phyloP scores from a whole-genome alignment of 2,888 invertebrate genomes.

The Mechanitis messenoides region DNA sequence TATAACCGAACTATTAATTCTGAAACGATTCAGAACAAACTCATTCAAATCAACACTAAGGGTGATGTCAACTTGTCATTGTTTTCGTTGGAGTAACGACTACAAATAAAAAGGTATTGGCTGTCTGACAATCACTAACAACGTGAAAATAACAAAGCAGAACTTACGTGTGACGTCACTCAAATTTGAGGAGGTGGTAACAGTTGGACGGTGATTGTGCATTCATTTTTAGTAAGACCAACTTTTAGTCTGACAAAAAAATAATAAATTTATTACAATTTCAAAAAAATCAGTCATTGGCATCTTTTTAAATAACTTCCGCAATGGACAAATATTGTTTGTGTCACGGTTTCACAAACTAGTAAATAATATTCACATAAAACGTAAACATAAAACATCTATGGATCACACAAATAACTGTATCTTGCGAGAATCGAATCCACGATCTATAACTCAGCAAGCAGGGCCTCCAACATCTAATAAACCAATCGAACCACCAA shows the following conservation, averaged over 20 bases:
- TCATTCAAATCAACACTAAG: slow-evolving; percentile 23
- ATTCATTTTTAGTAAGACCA: too few relatives aligned
- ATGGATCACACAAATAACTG: neutral
- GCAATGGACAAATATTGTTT: too few relatives aligned
- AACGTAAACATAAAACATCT: too few relatives aligned
- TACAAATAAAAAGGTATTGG: slow-evolving; percentile 40
- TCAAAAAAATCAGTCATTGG: too few relatives aligned
- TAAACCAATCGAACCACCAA: too few relatives aligned
- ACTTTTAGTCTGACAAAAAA: too few relatives aligned
- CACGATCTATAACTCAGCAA: too few relatives aligned
- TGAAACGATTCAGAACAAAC: slow-evolving; percentile 10
- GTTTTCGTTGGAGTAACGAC: slow-evolving; percentile 38
- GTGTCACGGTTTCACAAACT: too few relatives aligned
- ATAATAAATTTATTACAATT: neutral
- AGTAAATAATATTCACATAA: too few relatives aligned
- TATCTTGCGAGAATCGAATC: too few relatives aligned
- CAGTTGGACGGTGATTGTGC: neutral
- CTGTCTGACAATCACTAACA: slow-evolving; percentile 28
- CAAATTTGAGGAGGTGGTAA: neutral
- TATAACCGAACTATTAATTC: neutral
- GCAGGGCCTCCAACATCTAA: too few relatives aligned
- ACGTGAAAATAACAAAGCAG: slow-evolving; percentile 24
- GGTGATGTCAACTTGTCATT: slow-evolving; percentile 36
- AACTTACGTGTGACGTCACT: slow-evolving; percentile 9
- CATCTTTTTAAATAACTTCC: too few relatives aligned